Evolutionary conservation across 1,140 invertebrate genomes (phyloP), one percentile per base, ranked within the genome.

Genomic region (Meteorus sp.): DNA sequence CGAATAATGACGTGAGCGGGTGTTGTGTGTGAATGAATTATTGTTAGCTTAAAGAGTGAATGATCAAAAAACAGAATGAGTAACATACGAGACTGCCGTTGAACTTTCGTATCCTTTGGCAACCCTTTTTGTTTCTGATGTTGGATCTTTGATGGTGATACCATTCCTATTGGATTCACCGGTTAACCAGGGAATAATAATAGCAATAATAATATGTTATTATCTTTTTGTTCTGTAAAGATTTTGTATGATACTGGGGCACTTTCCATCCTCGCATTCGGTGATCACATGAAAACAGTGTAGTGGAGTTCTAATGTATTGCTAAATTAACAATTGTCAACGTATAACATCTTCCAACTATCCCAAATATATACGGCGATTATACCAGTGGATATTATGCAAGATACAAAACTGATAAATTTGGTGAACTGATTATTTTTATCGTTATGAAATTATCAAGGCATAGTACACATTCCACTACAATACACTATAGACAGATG

Each of bases 71-170:
- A 22, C 27, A 62, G 39, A 52, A 25, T 8, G 1, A 7, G 20
- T 33, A 23, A 58, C 62, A 17, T 51, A 63, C 62, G 57, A 25
- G 62, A 57, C 9, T 57, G 58, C 7, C 27, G 50, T 19, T 62
- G 45, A 25, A 15, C 27, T 48, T 48, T 44, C 64, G 37, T 68
- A 43, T 73, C 62, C 61, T 61, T 63, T 56, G 63, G 57, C 52
- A 59, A 61, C 48, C 69, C 64, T 58, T 70, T 67, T 58, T 63
- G 66, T 63, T 76, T 68, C 61, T 74, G 74, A 60, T 72, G 68
- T 59, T 79, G 71, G 60, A 67, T 63, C 62, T 76, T 76, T 61
- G 76, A 75, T 61, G 77, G 76, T 60, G 77, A 80, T 79, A 79
- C 69, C 78, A 80, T 80, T 72, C 76, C 78, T 80, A 77, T 41